Conservation (phyloP, 2,113 vertebrate species). For the Actenoides lindsayi region DNA sequence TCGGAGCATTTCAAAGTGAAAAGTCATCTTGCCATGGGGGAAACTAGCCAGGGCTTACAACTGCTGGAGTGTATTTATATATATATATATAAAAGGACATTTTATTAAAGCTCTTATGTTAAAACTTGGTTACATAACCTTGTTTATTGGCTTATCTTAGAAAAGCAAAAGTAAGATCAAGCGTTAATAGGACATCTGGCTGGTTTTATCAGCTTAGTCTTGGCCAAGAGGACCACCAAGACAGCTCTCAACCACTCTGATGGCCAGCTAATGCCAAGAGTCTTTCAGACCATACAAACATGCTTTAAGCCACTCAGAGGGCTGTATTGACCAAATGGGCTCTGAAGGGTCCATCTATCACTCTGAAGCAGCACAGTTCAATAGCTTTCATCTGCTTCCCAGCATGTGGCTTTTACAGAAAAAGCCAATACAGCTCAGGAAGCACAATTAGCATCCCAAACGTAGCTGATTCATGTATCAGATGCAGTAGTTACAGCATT, state of each 20-base stretch:
- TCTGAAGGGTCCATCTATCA: conserved; percentile 35
- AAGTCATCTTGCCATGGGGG: background rate
- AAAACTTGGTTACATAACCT: conserved; percentile 50
- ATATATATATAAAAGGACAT: background rate
- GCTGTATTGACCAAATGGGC: background rate
- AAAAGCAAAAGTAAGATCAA: conserved; percentile 30
- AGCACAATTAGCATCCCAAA: conserved; percentile 29
- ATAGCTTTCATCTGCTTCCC: conserved; percentile 41
- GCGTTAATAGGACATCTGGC: conserved; percentile 46
- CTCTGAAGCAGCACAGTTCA: conserved; percentile 29
- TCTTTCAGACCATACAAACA: background rate
- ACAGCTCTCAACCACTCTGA: background rate
- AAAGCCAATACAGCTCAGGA: background rate
- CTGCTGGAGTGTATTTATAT: background rate
- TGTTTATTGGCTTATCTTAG: conserved; percentile 34
- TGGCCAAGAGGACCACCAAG: conserved; percentile 29
- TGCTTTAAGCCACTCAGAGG: background rate
- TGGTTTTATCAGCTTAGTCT: conserved; percentile 44
- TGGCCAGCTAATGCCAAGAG: conserved; percentile 7
- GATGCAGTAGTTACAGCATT: conserved; percentile 17
- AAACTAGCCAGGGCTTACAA: background rate
- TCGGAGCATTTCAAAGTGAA: background rate
- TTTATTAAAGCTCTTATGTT: conserved; percentile 40
- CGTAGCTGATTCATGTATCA: background rate
- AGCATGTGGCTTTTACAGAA: background rate